phyloP scores from a whole-genome alignment of 2,797 vertebrate species.

The Erithacus rubecula region DNA sequence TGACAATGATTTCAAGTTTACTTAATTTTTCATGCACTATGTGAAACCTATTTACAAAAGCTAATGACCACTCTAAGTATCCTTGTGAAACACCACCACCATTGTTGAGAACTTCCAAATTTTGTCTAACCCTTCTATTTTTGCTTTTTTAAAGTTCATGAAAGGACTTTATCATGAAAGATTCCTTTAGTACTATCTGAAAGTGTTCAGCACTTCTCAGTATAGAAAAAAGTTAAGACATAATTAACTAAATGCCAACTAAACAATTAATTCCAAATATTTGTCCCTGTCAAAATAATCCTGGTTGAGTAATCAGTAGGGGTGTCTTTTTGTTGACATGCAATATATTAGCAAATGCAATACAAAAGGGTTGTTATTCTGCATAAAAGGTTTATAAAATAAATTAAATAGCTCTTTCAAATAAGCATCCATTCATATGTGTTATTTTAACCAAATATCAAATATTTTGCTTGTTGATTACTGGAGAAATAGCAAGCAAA shows the following conservation, averaged over 20 bases:
- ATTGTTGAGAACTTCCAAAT: not conserved
- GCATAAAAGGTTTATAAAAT: not conserved
- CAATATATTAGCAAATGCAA: not conserved
- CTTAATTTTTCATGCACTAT: not conserved
- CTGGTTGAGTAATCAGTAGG: not conserved
- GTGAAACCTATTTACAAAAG: not conserved
- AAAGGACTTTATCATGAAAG: not conserved
- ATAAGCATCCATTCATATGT: not conserved
- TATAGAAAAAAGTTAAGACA: not conserved
- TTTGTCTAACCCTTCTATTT: not conserved
- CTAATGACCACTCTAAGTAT: not conserved
- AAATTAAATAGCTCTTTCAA: constrained; percentile 1
- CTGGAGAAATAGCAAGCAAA: not conserved
- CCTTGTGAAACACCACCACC: not conserved
- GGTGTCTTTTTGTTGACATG: not conserved
- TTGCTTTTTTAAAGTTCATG: not conserved
- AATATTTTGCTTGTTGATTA: not conserved
- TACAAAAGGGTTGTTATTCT: not conserved
- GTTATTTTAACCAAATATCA: not conserved
- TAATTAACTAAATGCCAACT: not conserved
- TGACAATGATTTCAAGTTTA: not conserved
- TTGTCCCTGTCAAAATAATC: not conserved
- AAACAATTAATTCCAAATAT: not conserved
- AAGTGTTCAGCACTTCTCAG: not conserved
- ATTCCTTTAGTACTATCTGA: not conserved